Evolutionary conservation across 2,113 vertebrate species (phyloP).

Genomic region (Sylvietta virens): DNA sequence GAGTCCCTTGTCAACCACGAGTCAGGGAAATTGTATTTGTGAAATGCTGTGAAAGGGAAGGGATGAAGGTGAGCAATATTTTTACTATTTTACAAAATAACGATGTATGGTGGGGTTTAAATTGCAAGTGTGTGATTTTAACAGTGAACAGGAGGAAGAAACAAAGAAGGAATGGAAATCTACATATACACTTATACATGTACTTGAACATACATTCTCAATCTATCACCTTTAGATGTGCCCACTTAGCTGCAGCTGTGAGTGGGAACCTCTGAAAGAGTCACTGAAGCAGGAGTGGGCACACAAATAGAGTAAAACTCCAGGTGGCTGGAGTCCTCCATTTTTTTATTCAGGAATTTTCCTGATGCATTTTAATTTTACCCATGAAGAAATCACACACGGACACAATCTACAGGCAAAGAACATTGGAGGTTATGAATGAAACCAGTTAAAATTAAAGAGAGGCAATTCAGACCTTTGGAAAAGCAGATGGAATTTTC

Average conservation of each 20-base stretch:
- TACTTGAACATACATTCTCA: not conserved
- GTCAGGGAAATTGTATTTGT: not conserved
- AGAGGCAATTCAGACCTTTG: constrained; percentile 11
- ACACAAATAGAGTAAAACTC: constrained; percentile 44
- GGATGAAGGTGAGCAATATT: not conserved
- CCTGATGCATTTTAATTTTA: constrained; percentile 21
- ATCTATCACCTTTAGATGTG: not conserved
- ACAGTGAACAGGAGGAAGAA: not conserved
- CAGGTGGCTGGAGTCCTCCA: constrained; percentile 32
- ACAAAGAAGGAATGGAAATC: not conserved
- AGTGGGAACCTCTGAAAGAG: constrained; percentile 42
- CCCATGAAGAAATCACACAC: not conserved
- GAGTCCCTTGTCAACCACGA: not conserved
- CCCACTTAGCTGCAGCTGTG: constrained; percentile 46
- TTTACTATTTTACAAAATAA: not conserved
- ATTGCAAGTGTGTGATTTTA: not conserved
- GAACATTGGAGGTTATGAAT: not conserved
- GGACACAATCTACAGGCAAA: not conserved
- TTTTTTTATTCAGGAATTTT: constrained; percentile 43
- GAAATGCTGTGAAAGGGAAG: not conserved
- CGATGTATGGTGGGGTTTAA: not conserved
- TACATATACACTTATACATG: not conserved
- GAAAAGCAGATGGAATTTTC: constrained; percentile 23
- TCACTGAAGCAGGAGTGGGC: constrained; percentile 34
- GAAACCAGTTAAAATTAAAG: not conserved